phyloP scores from a whole-genome alignment of 2,888 invertebrate species.

The Diaphora mendica region DNA sequence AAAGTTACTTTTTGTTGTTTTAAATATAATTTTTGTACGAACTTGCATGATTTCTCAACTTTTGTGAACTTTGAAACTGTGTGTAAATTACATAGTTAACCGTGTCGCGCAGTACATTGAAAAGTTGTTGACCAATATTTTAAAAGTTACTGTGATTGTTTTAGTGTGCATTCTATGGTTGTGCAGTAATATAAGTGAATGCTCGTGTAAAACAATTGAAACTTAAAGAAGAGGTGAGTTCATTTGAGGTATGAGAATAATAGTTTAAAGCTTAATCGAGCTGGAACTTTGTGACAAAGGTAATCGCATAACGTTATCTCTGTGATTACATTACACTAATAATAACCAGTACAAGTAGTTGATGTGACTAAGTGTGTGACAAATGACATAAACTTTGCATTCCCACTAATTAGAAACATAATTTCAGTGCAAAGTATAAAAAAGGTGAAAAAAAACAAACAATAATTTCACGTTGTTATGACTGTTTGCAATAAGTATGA shows the following conservation, averaged over 20 bases:
- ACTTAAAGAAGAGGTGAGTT: slow-evolving; percentile 35
- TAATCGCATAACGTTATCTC: slow-evolving; percentile 50
- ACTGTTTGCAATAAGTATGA: background rate
- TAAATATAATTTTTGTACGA: slow-evolving; percentile 28
- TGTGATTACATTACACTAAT: slow-evolving; percentile 39
- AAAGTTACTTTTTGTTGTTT: slow-evolving; percentile 16
- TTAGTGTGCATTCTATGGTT: slow-evolving; percentile 46
- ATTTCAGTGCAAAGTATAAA: background rate
- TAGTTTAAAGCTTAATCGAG: slow-evolving; percentile 20
- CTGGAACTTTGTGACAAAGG: slow-evolving; percentile 36
- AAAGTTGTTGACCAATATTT: slow-evolving; percentile 73
- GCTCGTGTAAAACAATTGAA: slow-evolving; percentile 19
- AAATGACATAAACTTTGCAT: background rate
- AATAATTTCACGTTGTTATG: too few species aligned
- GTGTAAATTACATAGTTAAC: slow-evolving; percentile 34
- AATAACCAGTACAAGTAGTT: slow-evolving; percentile 19
- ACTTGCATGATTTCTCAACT: slow-evolving; percentile 32
- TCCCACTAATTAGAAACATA: background rate
- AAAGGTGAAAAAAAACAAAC: background rate
- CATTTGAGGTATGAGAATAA: slow-evolving; percentile 9
- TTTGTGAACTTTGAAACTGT: slow-evolving; percentile 56
- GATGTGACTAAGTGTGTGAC: background rate
- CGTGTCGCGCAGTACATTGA: slow-evolving; percentile 64
- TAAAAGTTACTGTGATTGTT: slow-evolving; percentile 58
- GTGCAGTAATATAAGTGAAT: slow-evolving; percentile 31